Conservation (phyloP, 2,113 vertebrate genomes). For the Hyaena hyaena region DNA sequence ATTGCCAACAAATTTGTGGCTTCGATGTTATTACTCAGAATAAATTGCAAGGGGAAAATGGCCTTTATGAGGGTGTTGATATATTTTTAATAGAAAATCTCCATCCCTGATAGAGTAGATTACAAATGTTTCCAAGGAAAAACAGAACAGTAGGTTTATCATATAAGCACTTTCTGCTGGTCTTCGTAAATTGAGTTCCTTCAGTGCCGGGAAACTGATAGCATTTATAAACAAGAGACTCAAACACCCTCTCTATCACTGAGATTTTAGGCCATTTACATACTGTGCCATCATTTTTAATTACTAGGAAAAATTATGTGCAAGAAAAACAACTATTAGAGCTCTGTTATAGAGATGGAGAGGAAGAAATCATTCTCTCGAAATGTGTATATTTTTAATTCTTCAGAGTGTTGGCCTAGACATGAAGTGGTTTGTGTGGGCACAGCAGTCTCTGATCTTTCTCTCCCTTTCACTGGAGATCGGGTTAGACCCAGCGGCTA, state of each 20-base stretch:
- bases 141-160: slow-evolving; percentile 44
- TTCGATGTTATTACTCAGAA: slow-evolving; percentile 58
- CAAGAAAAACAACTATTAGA: not conserved
- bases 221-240: slow-evolving; percentile 8
- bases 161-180: slow-evolving; percentile 10
- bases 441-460: not conserved
- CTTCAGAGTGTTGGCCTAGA: not conserved
- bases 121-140: slow-evolving; percentile 58
- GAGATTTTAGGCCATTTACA: not conserved
- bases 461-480: not conserved
- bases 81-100: slow-evolving; percentile 65
- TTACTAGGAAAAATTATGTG: slow-evolving; percentile 47
- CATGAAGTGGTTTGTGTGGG: not conserved
- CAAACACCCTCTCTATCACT: not conserved
- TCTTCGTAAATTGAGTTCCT: slow-evolving; percentile 60
- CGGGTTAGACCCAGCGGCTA: not conserved
- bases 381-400: not conserved
- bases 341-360: not conserved
- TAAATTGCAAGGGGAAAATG: slow-evolving; percentile 58
- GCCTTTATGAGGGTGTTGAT: slow-evolving; percentile 68
- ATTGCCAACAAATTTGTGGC: slow-evolving; percentile 66
- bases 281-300: slow-evolving; percentile 43
- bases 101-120: slow-evolving; percentile 30
- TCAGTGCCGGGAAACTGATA: not conserved
- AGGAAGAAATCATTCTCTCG: not conserved